Base-by-base conservation (phyloP, 2,113 vertebrate species). In the Pollachius pollachius region DNA sequence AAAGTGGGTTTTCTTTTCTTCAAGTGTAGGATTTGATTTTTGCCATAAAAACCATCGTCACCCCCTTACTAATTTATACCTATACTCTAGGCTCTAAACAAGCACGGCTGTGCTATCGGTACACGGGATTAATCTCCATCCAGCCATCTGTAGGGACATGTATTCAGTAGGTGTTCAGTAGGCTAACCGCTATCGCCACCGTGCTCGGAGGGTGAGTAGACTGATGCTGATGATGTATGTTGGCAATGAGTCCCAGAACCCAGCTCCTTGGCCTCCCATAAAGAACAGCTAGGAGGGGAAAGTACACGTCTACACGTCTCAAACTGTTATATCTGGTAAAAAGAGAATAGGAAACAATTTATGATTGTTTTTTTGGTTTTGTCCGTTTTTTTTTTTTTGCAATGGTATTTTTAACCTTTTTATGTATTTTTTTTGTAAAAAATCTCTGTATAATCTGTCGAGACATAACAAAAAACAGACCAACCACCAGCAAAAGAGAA, bases 161-260 rank as follows among this genome's bases (percentile, higher is more conserved):
- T 70, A 75, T 77, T 74, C 75, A 27, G 9, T n/a, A 61, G 59
- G 66, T 80, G 78, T 73, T 71, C 41, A 62, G 41, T 48, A 74
- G 78, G 75, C 77, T 69, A 77, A 78, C 69, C 34, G 65, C 81
- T 75, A 79, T 81, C 72, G 80, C 66, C 76, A 75, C 77, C 77
- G 76, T 74, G 74, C 75, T 73, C 73, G 77, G 65, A 73, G 58
- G 85, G 79, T 73, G 9, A 79, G 82, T 27, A 78, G 84, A 77
- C 70, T 78, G 72, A 89, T 92, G 92, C 90, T 93, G 89, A 92
- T 92, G 91, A 89, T 88, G 71, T 68, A 77, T 85, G 85, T 91
- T 92, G 90, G 87, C 89, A 89, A 90, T 85, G 84, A 65, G 83
- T 88, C 79, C 84, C 71, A 7, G 67, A 87, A 80, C 68, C 41